phyloP scores from a whole-genome alignment of 2,797 vertebrate species.

The Dicrostonyx torquatus region DNA sequence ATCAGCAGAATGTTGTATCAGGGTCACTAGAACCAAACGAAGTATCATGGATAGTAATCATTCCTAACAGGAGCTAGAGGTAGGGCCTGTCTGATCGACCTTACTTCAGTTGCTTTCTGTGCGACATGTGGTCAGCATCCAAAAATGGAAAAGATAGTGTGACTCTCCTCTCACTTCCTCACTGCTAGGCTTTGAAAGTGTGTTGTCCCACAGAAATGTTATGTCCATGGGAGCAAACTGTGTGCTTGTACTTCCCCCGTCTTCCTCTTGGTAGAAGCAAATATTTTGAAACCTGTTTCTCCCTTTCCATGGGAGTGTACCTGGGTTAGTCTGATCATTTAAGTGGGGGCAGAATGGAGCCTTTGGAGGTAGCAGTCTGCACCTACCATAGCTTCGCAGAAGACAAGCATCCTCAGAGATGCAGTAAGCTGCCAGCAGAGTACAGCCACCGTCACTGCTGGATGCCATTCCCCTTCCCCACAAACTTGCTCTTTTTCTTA shows the following conservation, averaged over 20 bases:
- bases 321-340: neutral
- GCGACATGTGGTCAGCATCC: neutral
- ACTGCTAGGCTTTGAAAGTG: neutral
- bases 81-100: neutral
- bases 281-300: neutral
- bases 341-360: neutral
- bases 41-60: neutral
- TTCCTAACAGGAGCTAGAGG: neutral
- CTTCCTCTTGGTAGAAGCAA: neutral
- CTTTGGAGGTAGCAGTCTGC: neutral
- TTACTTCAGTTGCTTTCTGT: neutral
- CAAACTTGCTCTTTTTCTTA: neutral
- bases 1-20: neutral
- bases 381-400: neutral
- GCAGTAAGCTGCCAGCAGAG: neutral
- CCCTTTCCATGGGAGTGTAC: neutral
- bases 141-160: neutral
- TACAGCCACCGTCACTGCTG: neutral
- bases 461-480: neutral
- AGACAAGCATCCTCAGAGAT: neutral
- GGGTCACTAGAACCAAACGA: neutral
- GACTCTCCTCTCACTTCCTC: neutral
- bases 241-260: neutral
- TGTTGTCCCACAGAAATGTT: neutral
- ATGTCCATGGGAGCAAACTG: constrained; percentile 24